Conservation (phyloP, 2,888 invertebrate species). For the Gastrophysa polygoni region DNA sequence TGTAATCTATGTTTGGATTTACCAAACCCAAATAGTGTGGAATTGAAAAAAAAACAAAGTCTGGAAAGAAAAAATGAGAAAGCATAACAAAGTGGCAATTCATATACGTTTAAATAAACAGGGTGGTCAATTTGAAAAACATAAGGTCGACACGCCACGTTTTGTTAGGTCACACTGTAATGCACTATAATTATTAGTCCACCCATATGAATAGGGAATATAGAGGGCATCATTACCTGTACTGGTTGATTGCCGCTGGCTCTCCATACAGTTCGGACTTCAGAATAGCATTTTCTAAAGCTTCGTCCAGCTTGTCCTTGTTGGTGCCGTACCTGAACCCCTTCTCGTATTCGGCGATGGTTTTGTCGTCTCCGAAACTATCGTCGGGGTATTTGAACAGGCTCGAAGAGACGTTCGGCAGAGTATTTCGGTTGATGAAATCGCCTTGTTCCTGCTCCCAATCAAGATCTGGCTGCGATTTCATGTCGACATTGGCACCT, state of each 20-base stretch:
- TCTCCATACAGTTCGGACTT: constrained; percentile 68
- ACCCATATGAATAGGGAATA: too few relatives aligned
- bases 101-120: too few relatives aligned
- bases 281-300: constrained; percentile 66
- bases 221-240: too few relatives aligned
- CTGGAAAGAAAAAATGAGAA: too few relatives aligned
- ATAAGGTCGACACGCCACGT: too few relatives aligned
- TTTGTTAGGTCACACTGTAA: too few relatives aligned
- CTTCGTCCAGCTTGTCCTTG: constrained; percentile 55
- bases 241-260: constrained; percentile 62
- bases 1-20: too few relatives aligned
- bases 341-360: constrained; percentile 55
- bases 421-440: constrained; percentile 32
- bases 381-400: constrained; percentile 49
- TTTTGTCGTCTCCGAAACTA: constrained; percentile 53
- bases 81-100: too few relatives aligned
- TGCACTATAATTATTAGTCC: too few relatives aligned
- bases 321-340: constrained; percentile 54
- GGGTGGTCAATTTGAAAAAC: too few relatives aligned
- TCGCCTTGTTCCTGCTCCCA: constrained; percentile 42
- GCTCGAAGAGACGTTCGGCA: constrained; percentile 45
- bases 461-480: constrained; percentile 42
- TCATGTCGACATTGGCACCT: constrained; percentile 40
- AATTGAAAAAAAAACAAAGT: too few relatives aligned
- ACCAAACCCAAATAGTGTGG: too few relatives aligned